Evolutionary conservation across 37 sponge, comb jelly and placozoan species (phyloP), one percentile per base, ranked within the genome.

Genomic region (Lycopodina hypogea): DNA sequence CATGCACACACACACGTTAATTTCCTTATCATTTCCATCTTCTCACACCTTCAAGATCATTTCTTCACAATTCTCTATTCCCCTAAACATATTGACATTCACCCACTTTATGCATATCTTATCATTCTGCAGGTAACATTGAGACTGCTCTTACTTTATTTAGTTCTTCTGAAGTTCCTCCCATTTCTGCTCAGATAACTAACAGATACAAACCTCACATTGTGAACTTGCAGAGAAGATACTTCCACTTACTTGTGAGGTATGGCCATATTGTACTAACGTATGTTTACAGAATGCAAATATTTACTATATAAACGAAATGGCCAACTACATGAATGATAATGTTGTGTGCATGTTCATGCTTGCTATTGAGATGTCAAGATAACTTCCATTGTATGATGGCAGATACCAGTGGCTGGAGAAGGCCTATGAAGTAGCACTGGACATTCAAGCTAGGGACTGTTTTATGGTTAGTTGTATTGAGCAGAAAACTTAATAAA

Each of bases 381-480:
- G n/a, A n/a, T n/a, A n/a, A n/a, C n/a, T n/a, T n/a, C n/a, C n/a
- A n/a, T n/a, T n/a, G n/a, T 33, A 36, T 34, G 3, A 57, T 76
- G 76, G 0, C 30, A 87, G 88, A 63, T 57, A 87, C 50, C 21
- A 67, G 55, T 35, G 71, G 26, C 75, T 87, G 42, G 84, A 87
- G 66, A 91, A 84, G 63, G 87, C 88, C 9, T 74, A 71, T 55
- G 50, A 58, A 28, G 22, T 87, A 22, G 92, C 92, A 36, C 80
- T 56, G 42, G 77, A 84, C 8, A 37, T 91, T 11, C 61, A 48
- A 3, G 80, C 77, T 35, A 87, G 57, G 40, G 92, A 91, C 72
- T 45, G 87, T 0, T 80, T 87, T 21, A 91, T 90, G 91, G 91
- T 86, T 30, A 41, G 82, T 22, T 28, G 19, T 2, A 50, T 64